Percentiles rank a stretch among this genome's conserved stretches.
Conservation (phyloP, 2,113 vertebrate species). For the Oryzias celebensis region DNA sequence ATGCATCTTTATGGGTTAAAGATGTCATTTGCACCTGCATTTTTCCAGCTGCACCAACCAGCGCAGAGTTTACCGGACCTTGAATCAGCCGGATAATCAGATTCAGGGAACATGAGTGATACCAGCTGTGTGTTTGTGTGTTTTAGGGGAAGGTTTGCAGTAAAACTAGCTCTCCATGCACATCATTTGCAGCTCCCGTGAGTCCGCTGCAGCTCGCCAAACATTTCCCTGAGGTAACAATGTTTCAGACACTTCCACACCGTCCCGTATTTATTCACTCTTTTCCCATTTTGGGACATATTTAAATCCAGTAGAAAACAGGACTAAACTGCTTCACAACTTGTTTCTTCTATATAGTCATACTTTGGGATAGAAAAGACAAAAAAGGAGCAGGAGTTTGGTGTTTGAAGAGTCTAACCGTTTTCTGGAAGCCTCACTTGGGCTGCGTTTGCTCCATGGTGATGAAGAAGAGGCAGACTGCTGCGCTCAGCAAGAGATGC, state of each 20-base stretch:
- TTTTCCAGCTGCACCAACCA: not conserved
- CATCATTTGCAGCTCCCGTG: not conserved
- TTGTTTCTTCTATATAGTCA: not conserved
- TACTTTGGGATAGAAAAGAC: not conserved
- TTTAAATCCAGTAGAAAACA: conserved; percentile 8
- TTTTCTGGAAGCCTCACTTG: conserved; percentile 29
- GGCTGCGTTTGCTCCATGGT: conserved; percentile 80
- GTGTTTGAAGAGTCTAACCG: not conserved
- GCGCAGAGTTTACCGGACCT: not conserved
- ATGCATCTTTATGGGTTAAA: not conserved
- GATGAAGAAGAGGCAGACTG: conserved; percentile 85
- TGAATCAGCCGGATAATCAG: not conserved
- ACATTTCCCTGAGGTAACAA: conserved; percentile 40
- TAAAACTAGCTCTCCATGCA: too few species aligned
- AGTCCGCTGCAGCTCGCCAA: not conserved
- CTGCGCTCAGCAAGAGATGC: conserved; percentile 84
- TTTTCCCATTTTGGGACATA: conserved; percentile 8
- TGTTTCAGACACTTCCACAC: conserved; percentile 12
- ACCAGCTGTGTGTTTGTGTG: not conserved
- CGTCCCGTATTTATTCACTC: conserved; percentile 22
- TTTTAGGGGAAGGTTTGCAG: too few species aligned
- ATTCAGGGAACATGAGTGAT: not conserved
- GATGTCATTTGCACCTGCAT: not conserved
- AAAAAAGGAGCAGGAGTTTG: not conserved
- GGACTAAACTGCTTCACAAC: conserved; percentile 3